Conservation (phyloP, 1,140 invertebrate species). For the Magallana gigas region DNA sequence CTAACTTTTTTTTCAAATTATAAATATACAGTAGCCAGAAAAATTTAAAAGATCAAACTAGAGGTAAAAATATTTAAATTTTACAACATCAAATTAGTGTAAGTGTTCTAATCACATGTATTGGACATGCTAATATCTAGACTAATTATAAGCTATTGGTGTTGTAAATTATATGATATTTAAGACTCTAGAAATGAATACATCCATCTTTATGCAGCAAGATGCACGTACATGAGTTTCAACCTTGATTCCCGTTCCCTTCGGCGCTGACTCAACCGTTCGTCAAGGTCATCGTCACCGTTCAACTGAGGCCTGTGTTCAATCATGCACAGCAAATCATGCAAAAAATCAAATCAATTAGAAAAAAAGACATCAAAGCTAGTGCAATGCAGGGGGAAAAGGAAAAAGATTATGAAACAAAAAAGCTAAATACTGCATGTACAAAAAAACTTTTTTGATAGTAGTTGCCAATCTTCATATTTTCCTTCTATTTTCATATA, state of each 20-base stretch:
- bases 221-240: slow-evolving; percentile 48
- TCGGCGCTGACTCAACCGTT: slow-evolving; percentile 31
- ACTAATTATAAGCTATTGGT: no score
- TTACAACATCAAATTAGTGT: no score
- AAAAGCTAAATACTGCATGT: neutral
- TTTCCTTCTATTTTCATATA: no score
- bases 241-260: slow-evolving; percentile 43
- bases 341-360: slow-evolving; percentile 2
- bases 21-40: neutral
- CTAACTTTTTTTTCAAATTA: neutral
- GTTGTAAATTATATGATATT: neutral
- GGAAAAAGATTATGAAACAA: neutral
- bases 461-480: neutral
- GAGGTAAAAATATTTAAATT: no score
- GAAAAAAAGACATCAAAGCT: slow-evolving; percentile 2
- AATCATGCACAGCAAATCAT: slow-evolving; percentile 36
- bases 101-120: no score
- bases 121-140: no score
- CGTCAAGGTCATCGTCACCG: slow-evolving; percentile 28
- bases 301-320: slow-evolving; percentile 21
- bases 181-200: neutral
- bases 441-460: no score
- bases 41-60: no score
- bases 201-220: slow-evolving; percentile 5
- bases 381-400: neutral